These are phyloP conservation scores for Patella vulgata DNA, from an alignment of 1,140 invertebrate species.

Conservation along the genomic window DNA sequence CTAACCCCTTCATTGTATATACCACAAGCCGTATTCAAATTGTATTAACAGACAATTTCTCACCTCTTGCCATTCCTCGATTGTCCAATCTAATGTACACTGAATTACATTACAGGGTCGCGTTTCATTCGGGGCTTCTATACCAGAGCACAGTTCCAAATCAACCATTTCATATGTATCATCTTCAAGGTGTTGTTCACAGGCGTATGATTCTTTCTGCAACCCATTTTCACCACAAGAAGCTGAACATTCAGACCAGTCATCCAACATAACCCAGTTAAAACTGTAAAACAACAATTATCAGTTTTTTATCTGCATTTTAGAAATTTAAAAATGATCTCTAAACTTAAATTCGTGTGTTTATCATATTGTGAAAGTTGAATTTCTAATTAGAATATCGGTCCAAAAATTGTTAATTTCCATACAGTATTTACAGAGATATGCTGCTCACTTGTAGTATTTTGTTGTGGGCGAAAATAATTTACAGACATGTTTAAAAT, in stretches of 20 bases:
- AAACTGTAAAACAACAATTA: constrained; percentile 19
- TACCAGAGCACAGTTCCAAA: constrained; percentile 67
- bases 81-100: constrained; percentile 53
- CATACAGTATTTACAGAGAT: background rate
- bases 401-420: background rate
- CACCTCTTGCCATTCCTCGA: constrained; percentile 52
- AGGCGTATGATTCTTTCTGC: constrained; percentile 74
- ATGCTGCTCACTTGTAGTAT: background rate
- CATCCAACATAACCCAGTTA: constrained; percentile 70
- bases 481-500: too few relatives aligned
- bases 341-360: too few relatives aligned
- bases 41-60: background rate
- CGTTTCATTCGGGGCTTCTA: constrained; percentile 33
- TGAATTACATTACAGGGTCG: constrained; percentile 46
- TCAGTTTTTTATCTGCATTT: too few relatives aligned
- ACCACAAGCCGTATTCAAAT: too few relatives aligned
- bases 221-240: constrained; percentile 73
- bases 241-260: constrained; percentile 75
- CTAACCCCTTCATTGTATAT: too few relatives aligned
- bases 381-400: too few relatives aligned
- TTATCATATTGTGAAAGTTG: background rate
- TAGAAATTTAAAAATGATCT: too few relatives aligned
- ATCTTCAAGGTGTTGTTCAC: constrained; percentile 67
- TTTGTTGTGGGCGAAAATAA: too few relatives aligned
- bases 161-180: constrained; percentile 69